These are phyloP conservation scores for Smutsia temminckii DNA, from an alignment of 2,797 vertebrate species.

Conservation along the genomic window DNA sequence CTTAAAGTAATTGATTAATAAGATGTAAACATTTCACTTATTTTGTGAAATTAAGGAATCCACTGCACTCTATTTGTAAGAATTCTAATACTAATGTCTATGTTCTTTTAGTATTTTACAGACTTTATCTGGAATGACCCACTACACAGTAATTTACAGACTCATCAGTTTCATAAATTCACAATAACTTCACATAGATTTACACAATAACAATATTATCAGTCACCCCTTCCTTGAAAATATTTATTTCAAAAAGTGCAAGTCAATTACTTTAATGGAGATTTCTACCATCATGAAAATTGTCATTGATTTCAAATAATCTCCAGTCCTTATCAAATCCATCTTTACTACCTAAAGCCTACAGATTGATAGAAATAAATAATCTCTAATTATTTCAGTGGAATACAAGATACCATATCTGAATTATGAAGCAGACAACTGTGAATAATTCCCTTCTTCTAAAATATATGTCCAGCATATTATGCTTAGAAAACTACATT, in stretches of 20 bases:
- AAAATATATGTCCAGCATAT: background rate
- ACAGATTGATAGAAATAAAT: slow-evolving; percentile 22
- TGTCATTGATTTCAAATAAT: slow-evolving; percentile 18
- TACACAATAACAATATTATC: slow-evolving; percentile 16
- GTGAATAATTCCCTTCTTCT: background rate
- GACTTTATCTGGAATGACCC: background rate
- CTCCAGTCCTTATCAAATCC: background rate
- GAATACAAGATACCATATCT: background rate
- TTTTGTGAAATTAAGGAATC: slow-evolving; percentile 6
- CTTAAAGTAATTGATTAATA: background rate
- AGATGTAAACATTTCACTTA: background rate
- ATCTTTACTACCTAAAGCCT: background rate
- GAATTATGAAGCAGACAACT: background rate
- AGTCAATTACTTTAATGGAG: background rate
- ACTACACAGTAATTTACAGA: slow-evolving; percentile 1
- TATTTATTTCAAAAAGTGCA: slow-evolving; percentile 26
- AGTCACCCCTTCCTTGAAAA: background rate
- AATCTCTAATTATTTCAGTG: background rate
- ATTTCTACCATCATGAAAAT: background rate
- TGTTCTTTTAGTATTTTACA: background rate
- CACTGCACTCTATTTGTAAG: background rate
- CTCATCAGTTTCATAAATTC: background rate
- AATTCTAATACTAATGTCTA: background rate
- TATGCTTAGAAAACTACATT: background rate
- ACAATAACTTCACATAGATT: background rate